phyloP scores from a whole-genome alignment of 2,797 vertebrate genomes.

The Enteromius trimaculatus region DNA sequence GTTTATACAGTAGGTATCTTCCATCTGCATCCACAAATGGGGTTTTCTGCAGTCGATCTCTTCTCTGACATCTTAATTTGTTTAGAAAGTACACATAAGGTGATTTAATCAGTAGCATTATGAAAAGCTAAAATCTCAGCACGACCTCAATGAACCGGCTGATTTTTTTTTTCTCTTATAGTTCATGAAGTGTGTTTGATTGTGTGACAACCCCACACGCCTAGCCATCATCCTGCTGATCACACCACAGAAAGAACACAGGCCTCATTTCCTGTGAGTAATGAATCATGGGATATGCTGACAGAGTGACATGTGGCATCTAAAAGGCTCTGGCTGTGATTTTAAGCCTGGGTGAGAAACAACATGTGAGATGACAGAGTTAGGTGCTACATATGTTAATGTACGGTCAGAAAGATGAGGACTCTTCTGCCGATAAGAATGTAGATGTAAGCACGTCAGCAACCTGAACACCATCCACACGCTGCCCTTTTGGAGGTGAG shows the following conservation, averaged over 20 bases:
- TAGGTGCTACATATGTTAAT: conserved; percentile 34
- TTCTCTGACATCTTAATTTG: conserved; percentile 10
- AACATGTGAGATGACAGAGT: conserved; percentile 5
- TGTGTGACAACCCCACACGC: conserved; percentile 2
- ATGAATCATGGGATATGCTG: conserved; percentile 43
- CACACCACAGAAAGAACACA: conserved; percentile 21
- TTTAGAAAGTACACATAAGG: neutral
- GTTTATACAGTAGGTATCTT: neutral
- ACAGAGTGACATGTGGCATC: conserved; percentile 46
- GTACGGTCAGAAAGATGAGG: neutral
- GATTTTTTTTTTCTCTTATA: conserved; percentile 27
- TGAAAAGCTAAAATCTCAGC: neutral
- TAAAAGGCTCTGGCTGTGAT: conserved; percentile 17
- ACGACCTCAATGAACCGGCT: conserved; percentile 12
- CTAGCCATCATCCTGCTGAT: conserved; percentile 36
- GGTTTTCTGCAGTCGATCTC: neutral
- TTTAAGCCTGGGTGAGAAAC: conserved; percentile 2
- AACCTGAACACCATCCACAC: conserved; percentile 3
- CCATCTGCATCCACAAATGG: conserved; percentile 1
- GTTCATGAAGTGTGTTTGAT: conserved; percentile 26
- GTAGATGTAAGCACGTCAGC: neutral
- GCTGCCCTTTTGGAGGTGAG: conserved; percentile 34
- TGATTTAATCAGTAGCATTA: conserved; percentile 21
- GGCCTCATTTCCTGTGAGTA: conserved; percentile 40
- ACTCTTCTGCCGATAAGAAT: neutral